Percentiles rank a stretch among this genome's conserved stretches.
Evolutionary conservation across 2,113 vertebrate genomes (phyloP).

Genomic region (Pogona vitticeps): DNA sequence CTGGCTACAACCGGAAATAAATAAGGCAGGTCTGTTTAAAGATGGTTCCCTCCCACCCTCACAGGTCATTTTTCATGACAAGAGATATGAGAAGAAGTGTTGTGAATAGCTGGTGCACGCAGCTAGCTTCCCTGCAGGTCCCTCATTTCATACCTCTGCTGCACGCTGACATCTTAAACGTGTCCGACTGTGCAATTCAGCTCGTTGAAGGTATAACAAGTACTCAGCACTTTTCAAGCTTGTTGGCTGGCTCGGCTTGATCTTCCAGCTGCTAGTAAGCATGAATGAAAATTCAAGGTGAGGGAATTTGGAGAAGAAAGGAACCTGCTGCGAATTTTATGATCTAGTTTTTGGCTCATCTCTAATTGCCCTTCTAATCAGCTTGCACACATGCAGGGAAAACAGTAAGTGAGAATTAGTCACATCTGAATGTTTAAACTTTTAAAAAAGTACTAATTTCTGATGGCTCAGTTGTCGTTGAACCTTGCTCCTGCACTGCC

Average conservation of each 20-base stretch:
- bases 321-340: background rate
- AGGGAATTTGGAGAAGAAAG: background rate
- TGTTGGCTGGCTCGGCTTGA: background rate
- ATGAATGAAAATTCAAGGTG: background rate
- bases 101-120: background rate
- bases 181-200: background rate
- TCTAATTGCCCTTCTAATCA: background rate
- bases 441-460: background rate
- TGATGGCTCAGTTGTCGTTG: background rate
- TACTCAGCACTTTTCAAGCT: background rate
- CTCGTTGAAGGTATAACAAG: background rate
- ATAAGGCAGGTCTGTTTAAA: background rate
- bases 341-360: background rate
- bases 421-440: background rate
- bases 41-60: background rate
- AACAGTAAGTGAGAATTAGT: background rate
- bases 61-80: background rate
- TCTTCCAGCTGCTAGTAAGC: background rate
- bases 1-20: conserved; percentile 14
- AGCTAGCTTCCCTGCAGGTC: background rate
- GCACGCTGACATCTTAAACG: background rate
- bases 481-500: background rate
- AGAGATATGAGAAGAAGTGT: background rate
- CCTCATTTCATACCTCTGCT: background rate
- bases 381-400: background rate